Evolutionary conservation across 2,113 vertebrate species (phyloP).

Genomic region (Plecotus auritus): DNA sequence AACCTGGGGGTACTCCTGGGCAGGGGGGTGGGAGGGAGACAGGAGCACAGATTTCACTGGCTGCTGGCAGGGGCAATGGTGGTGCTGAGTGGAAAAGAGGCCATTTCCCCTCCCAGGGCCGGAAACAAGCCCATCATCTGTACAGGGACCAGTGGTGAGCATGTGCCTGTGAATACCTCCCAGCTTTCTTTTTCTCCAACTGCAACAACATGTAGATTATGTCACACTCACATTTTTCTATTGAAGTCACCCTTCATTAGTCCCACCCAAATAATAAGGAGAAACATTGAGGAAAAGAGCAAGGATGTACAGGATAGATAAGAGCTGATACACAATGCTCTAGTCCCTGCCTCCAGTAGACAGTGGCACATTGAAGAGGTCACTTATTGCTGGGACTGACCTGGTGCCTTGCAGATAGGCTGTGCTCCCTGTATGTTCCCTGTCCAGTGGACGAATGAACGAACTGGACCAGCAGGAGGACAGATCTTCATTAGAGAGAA

Average conservation of each 20-base stretch:
- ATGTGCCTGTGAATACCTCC: too few relatives aligned
- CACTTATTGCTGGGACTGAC: fast-evolving
- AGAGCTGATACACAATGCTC: fast-evolving
- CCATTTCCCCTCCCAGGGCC: not conserved
- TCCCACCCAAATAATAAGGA: not conserved
- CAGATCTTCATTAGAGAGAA: not conserved
- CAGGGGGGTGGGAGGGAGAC: not conserved
- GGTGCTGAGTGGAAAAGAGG: not conserved
- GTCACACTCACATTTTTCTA: not conserved
- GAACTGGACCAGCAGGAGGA: not conserved
- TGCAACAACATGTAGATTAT: fast-evolving
- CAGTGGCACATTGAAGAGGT: fast-evolving
- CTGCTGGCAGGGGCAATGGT: too few relatives aligned
- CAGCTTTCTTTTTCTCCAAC: not conserved
- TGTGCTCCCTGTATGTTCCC: fast-evolving
- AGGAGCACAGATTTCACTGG: not conserved
- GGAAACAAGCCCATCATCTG: not conserved
- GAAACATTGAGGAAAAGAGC: not conserved
- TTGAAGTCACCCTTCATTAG: not conserved
- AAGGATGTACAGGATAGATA: not conserved
- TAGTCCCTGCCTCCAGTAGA: fast-evolving
- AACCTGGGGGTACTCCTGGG: not conserved
- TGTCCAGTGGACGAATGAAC: not conserved
- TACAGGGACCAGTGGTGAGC: fast-evolving
- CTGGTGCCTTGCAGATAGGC: fast-evolving